Conservation (phyloP, 2,888 invertebrate species). For the Catotricha subobsoleta region DNA sequence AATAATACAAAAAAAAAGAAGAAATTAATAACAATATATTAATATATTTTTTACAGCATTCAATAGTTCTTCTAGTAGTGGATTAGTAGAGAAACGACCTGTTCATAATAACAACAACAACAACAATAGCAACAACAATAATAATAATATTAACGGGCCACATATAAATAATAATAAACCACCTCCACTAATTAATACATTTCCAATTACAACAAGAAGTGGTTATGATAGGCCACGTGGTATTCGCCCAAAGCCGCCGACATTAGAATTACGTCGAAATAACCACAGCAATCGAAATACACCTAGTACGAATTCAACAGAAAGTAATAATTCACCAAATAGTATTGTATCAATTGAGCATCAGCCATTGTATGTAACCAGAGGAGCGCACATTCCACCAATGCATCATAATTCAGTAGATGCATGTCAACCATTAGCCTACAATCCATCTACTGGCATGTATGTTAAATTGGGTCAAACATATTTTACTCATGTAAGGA, state of each 20-base stretch:
- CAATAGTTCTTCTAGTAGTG: no score
- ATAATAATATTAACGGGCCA: no score
- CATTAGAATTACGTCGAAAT: conserved; percentile 23
- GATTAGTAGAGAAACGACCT: no score
- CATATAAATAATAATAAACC: conserved; percentile 4
- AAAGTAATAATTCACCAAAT: conserved; percentile 30
- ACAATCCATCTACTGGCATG: conserved; percentile 24
- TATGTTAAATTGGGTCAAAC: conserved; percentile 28
- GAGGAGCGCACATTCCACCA: conserved; percentile 26
- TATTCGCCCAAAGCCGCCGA: conserved; percentile 20
- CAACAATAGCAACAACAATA: no score
- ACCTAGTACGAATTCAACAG: conserved; percentile 27
- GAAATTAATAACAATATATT: no score
- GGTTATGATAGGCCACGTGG: conserved; percentile 1
- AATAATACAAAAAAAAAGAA: no score
- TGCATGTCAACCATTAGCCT: conserved; percentile 24
- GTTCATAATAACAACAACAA: no score
- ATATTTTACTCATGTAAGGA: conserved; percentile 30
- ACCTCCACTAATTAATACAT: conserved; percentile 3
- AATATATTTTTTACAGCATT: no score
- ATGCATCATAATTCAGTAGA: no score
- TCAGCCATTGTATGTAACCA: conserved; percentile 22
- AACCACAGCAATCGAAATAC: conserved; percentile 27
- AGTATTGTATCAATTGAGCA: conserved; percentile 19
- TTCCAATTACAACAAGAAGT: not conserved